Base-by-base conservation (phyloP, 92 coral and sea anemone species). In the Pocillopora grandis region DNA sequence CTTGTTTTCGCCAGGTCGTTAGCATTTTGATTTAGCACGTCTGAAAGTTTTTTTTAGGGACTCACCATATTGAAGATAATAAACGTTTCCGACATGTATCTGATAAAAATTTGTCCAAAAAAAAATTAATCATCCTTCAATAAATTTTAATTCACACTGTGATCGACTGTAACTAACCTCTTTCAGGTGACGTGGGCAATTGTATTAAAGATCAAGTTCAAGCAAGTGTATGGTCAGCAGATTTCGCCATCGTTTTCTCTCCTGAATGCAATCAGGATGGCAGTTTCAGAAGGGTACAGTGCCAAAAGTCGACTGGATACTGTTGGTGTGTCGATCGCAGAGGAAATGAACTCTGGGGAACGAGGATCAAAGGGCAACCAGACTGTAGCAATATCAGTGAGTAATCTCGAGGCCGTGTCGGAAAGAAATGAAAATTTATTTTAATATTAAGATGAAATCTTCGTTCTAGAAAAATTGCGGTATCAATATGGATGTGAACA, bases 291-390 rank as follows among this genome's bases (percentile, higher is more conserved):
- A 74, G 89, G 4, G 82, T 87, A 58, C 99, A 97, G 86, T 97
- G 99, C 76, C 92, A 97, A 74, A 75, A 87, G 55, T 71, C 90
- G 7, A 94, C 92, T 52, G 93, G 93, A 4, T 92, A 87, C 83
- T 97, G 99, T 70, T 97, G 99, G 99, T 97, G 99, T 87, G 92
- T 95, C 7, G 95, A 94, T 78, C 56, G 58, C 58, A 71, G 82
- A 58, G 98, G 99, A 19, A 97, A 92, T 72, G 98, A 94, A 87
- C 67, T 97, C 65, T 92, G 92, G 91, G 99, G 99, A 62, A 92
- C 99, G 64, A 91, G 90, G 67, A 67, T 89, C 58, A 95, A 91
- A 62, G 91, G 94, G 61, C 67, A 57, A 20, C 85, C 88, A n/a
- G 80, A 92, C 87, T 94, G 98, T 86, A 75, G 49, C 42, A 81